Conservation (phyloP, 2,113 vertebrate genomes). For the Perca flavescens region DNA sequence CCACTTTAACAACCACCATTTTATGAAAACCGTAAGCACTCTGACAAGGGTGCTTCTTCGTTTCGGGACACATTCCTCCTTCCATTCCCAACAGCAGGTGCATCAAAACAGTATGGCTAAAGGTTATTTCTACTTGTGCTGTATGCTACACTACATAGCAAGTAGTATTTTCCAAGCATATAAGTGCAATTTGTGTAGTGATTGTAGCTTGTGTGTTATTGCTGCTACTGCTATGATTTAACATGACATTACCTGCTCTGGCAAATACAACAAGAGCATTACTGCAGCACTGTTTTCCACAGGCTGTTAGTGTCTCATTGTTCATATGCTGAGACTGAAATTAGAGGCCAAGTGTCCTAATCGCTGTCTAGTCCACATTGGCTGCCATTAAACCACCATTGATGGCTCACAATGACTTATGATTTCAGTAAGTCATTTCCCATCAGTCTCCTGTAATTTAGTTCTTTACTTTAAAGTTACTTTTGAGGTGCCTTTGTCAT, state of each 20-base stretch:
- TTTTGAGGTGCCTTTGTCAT: conserved; percentile 27
- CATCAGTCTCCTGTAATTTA: conserved; percentile 35
- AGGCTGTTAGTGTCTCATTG: conserved; percentile 58
- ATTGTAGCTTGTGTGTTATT: conserved; percentile 3
- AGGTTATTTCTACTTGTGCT: conserved; percentile 5
- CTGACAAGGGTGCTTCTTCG: conserved; percentile 35
- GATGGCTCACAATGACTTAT: conserved; percentile 45
- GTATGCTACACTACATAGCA: neutral
- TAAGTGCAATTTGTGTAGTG: neutral
- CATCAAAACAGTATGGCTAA: conserved; percentile 17
- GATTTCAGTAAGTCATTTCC: conserved; percentile 38
- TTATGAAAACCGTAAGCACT: conserved; percentile 1
- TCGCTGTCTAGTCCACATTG: conserved; percentile 9
- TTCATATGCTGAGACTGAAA: conserved; percentile 59
- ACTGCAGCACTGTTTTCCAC: conserved; percentile 20
- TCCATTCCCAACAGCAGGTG: conserved; percentile 22
- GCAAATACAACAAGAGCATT: conserved; percentile 34
- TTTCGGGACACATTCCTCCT: conserved; percentile 14
- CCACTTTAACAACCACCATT: conserved; percentile 42
- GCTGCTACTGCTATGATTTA: conserved; percentile 19
- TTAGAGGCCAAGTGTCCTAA: conserved; percentile 47
- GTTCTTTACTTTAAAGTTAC: conserved; percentile 53
- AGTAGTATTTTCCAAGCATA: neutral
- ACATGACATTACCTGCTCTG: conserved; percentile 41
- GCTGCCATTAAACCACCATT: conserved; percentile 24